Evolutionary conservation across 2,888 invertebrate genomes (phyloP).

Genomic region (Chaitophorus viminalis): DNA sequence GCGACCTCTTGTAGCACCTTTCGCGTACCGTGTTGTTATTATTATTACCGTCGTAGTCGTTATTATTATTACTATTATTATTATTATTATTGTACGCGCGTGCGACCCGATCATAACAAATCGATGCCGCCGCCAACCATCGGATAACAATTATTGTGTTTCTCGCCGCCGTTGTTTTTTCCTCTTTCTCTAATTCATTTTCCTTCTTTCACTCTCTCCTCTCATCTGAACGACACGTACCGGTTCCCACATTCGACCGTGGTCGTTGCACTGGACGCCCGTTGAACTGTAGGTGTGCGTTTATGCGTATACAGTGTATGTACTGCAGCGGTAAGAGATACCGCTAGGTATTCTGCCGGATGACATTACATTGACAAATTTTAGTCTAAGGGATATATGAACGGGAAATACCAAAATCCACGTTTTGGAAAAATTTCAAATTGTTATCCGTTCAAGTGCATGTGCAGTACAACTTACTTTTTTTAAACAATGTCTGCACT

Average conservation of each 20-base stretch:
- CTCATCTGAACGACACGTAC: slow-evolving; percentile 38
- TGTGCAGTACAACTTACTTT: no score
- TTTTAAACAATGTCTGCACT: no score
- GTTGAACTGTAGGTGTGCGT: neutral
- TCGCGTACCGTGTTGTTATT: slow-evolving; percentile 42
- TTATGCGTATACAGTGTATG: neutral
- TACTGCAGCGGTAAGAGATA: neutral
- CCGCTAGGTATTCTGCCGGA: no score
- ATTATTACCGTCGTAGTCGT: slow-evolving; percentile 2
- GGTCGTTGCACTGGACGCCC: slow-evolving; percentile 49
- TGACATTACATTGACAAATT: no score
- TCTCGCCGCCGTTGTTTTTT: slow-evolving; percentile 26
- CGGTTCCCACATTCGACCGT: slow-evolving; percentile 53
- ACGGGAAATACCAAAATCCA: no score
- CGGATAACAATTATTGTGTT: slow-evolving; percentile 60
- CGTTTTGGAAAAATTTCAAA: no score
- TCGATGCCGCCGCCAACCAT: slow-evolving; percentile 54
- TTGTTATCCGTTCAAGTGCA: no score
- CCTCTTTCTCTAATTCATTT: neutral
- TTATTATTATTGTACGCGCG: slow-evolving; percentile 46
- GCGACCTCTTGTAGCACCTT: slow-evolving; percentile 49
- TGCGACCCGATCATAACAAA: slow-evolving; percentile 56
- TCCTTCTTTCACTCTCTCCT: neutral
- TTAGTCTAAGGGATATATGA: no score
- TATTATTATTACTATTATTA: slow-evolving; percentile 3